phyloP scores from a whole-genome alignment of 2,888 invertebrate genomes.

The Coenonympha glycerion region DNA sequence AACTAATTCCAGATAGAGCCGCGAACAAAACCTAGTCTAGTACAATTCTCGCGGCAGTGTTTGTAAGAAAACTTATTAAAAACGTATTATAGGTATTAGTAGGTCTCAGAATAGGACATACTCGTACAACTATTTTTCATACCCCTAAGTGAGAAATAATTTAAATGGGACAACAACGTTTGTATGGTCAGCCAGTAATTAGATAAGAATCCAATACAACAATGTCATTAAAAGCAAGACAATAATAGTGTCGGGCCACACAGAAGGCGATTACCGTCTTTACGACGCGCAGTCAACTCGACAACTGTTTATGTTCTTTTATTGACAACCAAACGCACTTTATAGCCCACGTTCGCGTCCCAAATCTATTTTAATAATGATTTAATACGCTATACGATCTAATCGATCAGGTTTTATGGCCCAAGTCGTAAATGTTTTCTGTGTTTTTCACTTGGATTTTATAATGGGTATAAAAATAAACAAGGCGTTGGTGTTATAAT shows the following conservation, averaged over 20 bases:
- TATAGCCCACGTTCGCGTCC: slow-evolving; percentile 43
- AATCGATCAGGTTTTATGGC: slow-evolving; percentile 39
- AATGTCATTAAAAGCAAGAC: slow-evolving; percentile 5
- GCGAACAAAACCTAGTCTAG: too few species aligned
- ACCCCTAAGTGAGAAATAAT: too few species aligned
- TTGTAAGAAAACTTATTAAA: too few species aligned
- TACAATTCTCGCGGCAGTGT: too few species aligned
- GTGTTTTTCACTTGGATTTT: slow-evolving; percentile 1
- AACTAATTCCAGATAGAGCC: too few species aligned
- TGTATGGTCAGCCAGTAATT: too few species aligned
- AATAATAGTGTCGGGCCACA: slow-evolving; percentile 39
- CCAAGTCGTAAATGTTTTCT: slow-evolving; percentile 25
- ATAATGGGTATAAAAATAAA: neutral
- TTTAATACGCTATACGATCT: slow-evolving; percentile 43
- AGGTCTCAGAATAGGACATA: too few species aligned
- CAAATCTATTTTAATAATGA: slow-evolving; percentile 58
- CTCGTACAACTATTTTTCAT: too few species aligned
- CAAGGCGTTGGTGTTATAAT: too few species aligned
- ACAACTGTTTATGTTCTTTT: slow-evolving; percentile 54
- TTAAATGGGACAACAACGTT: too few species aligned
- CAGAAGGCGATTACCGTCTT: slow-evolving; percentile 39
- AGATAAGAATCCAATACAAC: neutral
- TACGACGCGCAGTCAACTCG: slow-evolving; percentile 41
- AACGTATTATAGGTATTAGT: too few species aligned
- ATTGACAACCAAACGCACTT: slow-evolving; percentile 55